phyloP scores from a whole-genome alignment of 2,113 vertebrate genomes.

The Sander lucioperca region DNA sequence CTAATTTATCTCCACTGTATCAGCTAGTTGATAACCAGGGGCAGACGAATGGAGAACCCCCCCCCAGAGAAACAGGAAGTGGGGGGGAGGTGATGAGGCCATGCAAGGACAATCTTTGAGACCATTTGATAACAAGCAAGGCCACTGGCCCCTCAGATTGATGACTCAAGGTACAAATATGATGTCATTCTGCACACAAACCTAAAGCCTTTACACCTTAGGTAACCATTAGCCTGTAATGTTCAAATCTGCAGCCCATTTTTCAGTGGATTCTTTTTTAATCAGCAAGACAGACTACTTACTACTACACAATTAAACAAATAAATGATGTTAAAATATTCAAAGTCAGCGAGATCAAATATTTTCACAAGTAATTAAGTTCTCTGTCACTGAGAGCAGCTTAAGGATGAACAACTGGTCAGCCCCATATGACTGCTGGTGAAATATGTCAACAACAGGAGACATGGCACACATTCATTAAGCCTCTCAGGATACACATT shows the following conservation, averaged over 20 bases:
- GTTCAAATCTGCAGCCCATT: background rate
- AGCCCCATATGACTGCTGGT: constrained; percentile 12
- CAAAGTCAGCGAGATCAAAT: background rate
- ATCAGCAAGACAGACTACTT: background rate
- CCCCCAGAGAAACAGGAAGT: constrained; percentile 21
- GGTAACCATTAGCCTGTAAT: background rate
- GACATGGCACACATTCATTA: constrained; percentile 42
- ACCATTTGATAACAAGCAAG: constrained; percentile 30
- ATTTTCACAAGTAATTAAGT: constrained; percentile 1
- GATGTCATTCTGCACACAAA: background rate
- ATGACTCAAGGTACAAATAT: background rate
- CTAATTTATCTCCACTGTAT: constrained; percentile 57
- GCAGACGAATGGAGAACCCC: constrained; percentile 9
- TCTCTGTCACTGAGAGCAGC: background rate
- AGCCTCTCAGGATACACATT: constrained; percentile 1
- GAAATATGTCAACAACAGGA: constrained; percentile 41
- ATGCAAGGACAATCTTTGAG: constrained; percentile 1
- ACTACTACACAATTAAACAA: background rate
- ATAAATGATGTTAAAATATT: background rate
- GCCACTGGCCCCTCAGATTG: background rate
- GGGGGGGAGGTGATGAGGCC: background rate
- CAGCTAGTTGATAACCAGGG: constrained; percentile 40
- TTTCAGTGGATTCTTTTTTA: background rate
- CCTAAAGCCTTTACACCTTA: background rate
- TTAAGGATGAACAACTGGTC: background rate